Base-by-base conservation (phyloP, 2,888 invertebrate genomes). In the Zelleria hepariella region DNA sequence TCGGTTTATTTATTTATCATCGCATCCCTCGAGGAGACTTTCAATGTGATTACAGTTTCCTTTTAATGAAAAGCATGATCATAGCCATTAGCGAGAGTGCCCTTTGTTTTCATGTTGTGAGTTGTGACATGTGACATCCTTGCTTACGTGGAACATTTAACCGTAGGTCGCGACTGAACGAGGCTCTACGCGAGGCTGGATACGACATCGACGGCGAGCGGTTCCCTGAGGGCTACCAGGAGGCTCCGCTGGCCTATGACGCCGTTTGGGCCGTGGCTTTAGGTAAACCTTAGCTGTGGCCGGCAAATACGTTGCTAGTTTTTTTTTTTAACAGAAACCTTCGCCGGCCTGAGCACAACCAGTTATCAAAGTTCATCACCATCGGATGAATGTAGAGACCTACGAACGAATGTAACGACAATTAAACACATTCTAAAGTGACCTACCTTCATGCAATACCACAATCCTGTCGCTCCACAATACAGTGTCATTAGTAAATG, bases 181-280 rank as follows among this genome's bases (percentile, higher is more conserved):
- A 93, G 67, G 93, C 94, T 61, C 90, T 98, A 59, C 92, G 93
- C 60, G 92, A 93, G 60, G 94, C 94, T 61, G 95, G 95, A 32
- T 96, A 94, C 80, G 95, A 97, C 75, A 95, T 96, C 67, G 95
- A 94, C 76, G 94, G 95, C 63, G 94, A 94, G 74, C 91, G 95
- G 63, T 96, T 93, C 82, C 97, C 97, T 2, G 96, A 96, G 79
- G 98, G 98, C 10, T 98, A 98, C 83, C 96, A 97, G 75, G 99
- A 99, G 86, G 99, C 99, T 6, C 99, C 99, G 0, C 86, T 99
- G 60, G 99, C 99, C 54, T 99, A 99, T 78, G 99, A 99, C 83
- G 99, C 99, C 8, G 97, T 99, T 57, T 99, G 99, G 99, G 97
- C 99, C 49, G 95, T 99, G 32, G 99, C 99, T 48, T 88, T 99